A percentile compares a stretch with the other conserved stretches of the same genome.
Evolutionary conservation across 2,797 vertebrate species (phyloP).

Genomic region (Mormyrus proboscirostris): DNA sequence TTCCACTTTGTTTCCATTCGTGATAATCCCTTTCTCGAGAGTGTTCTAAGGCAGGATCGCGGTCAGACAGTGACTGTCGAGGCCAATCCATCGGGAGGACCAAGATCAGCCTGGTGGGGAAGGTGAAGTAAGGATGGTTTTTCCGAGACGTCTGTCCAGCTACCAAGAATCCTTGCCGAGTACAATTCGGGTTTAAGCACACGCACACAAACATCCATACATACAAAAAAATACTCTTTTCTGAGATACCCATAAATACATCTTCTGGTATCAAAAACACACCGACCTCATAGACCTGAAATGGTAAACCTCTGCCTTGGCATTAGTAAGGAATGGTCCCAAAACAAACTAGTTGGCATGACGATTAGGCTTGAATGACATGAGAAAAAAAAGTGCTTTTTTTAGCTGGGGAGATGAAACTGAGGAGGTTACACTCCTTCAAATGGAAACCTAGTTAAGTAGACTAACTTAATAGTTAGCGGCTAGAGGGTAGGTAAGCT

Average conservation of each 20-base stretch:
- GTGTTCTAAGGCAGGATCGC: not conserved
- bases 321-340: not conserved
- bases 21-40: not conserved
- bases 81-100: not conserved
- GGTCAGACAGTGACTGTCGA: not conserved
- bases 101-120: not conserved
- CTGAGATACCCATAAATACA: not conserved
- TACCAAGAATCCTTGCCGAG: not conserved
- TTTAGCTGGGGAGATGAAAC: not conserved
- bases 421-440: not conserved
- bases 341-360: not conserved
- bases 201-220: not conserved
- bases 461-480: not conserved
- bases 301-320: constrained; percentile 15
- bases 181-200: not conserved
- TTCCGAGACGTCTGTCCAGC: not conserved
- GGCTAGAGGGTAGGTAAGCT: not conserved
- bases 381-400: not conserved
- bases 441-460: not conserved
- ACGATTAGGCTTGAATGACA: not conserved
- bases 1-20: not conserved
- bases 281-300: not conserved
- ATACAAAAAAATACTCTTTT: not conserved
- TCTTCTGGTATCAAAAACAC: constrained; percentile 9
- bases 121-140: not conserved